A percentile compares a stretch with the other conserved stretches of the same genome.
These are phyloP conservation scores for Dolichallabes microphthalmus DNA, from an alignment of 2,113 vertebrate species.

Conservation along the genomic window DNA sequence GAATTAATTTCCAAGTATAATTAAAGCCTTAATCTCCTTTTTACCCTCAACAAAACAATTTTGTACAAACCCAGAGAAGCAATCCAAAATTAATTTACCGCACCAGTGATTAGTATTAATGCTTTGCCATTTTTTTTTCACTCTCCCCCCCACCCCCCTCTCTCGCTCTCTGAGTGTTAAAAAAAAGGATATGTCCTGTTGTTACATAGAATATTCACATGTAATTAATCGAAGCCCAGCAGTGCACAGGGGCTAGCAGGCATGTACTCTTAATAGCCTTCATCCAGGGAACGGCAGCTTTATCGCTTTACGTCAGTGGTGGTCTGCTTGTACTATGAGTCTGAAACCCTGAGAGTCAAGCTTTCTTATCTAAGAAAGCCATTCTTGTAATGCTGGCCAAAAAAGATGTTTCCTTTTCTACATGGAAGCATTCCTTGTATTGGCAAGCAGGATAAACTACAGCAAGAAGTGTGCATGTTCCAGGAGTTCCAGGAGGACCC, in stretches of 20 bases:
- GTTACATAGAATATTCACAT: constrained; percentile 65
- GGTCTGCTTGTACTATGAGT: constrained; percentile 23
- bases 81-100: constrained; percentile 79
- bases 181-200: constrained; percentile 62
- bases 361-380: constrained; percentile 35
- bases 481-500: not conserved
- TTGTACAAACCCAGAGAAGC: constrained; percentile 73
- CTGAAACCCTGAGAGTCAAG: constrained; percentile 24
- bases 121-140: constrained; percentile 59
- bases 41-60: constrained; percentile 76
- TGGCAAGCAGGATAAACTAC: constrained; percentile 15
- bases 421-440: constrained; percentile 17
- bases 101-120: constrained; percentile 76
- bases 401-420: not conserved
- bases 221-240: constrained; percentile 63
- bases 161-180: constrained; percentile 45
- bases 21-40: constrained; percentile 76
- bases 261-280: constrained; percentile 60
- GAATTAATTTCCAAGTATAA: constrained; percentile 75
- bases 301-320: constrained; percentile 43
- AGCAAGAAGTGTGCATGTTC: constrained; percentile 21
- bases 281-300: constrained; percentile 53
- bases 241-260: constrained; percentile 51
- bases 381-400: constrained; percentile 9
- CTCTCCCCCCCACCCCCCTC: constrained; percentile 23